These are phyloP conservation scores for Lanistes nyassanus DNA, from an alignment of 1,140 invertebrate species.

Conservation along the genomic window DNA sequence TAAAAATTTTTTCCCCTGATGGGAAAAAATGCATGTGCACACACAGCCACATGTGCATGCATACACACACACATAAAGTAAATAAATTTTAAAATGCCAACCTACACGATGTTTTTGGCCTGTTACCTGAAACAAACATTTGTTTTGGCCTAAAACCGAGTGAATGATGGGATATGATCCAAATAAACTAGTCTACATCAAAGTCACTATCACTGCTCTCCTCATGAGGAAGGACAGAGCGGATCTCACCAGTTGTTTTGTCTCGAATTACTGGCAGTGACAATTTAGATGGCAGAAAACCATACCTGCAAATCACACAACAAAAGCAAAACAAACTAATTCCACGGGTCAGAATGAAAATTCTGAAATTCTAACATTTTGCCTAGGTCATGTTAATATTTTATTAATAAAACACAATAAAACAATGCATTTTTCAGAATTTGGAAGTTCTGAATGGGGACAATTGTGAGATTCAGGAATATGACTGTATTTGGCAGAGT, in stretches of 20 bases:
- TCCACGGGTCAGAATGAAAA: too few relatives aligned
- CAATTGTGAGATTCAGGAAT: neutral
- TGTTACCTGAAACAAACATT: too few relatives aligned
- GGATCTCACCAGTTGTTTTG: slow-evolving; percentile 45
- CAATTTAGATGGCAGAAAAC: slow-evolving; percentile 43
- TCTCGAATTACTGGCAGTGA: slow-evolving; percentile 41
- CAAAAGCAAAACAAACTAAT: neutral
- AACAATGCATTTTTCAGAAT: neutral
- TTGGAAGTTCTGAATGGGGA: neutral
- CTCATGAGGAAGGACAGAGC: slow-evolving; percentile 33
- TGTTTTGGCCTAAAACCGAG: too few relatives aligned
- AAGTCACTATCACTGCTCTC: slow-evolving; percentile 51
- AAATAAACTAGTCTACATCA: slow-evolving; percentile 44
- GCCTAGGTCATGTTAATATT: too few relatives aligned
- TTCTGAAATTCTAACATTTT: too few relatives aligned
- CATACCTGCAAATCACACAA: slow-evolving; percentile 34
- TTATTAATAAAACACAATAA: slow-evolving; percentile 5
- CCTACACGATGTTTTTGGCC: too few relatives aligned
- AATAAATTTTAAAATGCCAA: too few relatives aligned
- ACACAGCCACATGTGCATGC: too few relatives aligned
- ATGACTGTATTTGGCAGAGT: too few relatives aligned
- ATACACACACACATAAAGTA: too few relatives aligned
- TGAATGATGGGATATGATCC: neutral
- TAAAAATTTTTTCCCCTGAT: too few relatives aligned
- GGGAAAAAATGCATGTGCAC: too few relatives aligned